phyloP scores from a whole-genome alignment of 2,888 invertebrate genomes.

The Gortyna flavago region DNA sequence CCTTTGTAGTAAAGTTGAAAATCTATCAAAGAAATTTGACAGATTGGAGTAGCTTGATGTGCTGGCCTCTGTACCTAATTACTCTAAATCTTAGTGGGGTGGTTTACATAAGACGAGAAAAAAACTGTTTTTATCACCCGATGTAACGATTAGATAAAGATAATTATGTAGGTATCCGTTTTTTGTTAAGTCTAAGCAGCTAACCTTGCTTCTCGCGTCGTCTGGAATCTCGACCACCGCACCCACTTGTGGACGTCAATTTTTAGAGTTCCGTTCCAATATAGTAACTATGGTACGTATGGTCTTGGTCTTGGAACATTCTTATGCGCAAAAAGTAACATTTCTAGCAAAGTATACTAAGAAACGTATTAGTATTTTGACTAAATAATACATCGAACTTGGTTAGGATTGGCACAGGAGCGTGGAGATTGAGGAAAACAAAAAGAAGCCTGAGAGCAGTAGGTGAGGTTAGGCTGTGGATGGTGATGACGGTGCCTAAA shows the following conservation, averaged over 20 bases:
- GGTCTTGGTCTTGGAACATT: not conserved
- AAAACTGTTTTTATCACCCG: slow-evolving; percentile 28
- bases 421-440: not conserved
- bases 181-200: slow-evolving; percentile 55
- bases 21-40: too few relatives aligned
- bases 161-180: slow-evolving; percentile 55
- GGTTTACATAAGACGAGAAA: not conserved
- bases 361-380: not conserved
- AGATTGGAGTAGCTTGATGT: too few relatives aligned
- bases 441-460: not conserved
- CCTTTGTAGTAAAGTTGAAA: too few relatives aligned
- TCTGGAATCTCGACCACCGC: slow-evolving; percentile 65
- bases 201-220: slow-evolving; percentile 60
- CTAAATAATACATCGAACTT: not conserved
- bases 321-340: slow-evolving; percentile 1
- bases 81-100: not conserved
- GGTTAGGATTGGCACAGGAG: not conserved
- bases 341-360: not conserved
- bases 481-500: not conserved
- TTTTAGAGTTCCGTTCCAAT: slow-evolving; percentile 36
- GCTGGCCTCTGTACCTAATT: too few relatives aligned
- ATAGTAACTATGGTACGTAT: not conserved
- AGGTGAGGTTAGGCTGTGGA: not conserved
- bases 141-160: slow-evolving; percentile 60
- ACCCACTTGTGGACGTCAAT: slow-evolving; percentile 49